Conservation (phyloP, 2,888 invertebrate species). For the Volucella inflata region DNA sequence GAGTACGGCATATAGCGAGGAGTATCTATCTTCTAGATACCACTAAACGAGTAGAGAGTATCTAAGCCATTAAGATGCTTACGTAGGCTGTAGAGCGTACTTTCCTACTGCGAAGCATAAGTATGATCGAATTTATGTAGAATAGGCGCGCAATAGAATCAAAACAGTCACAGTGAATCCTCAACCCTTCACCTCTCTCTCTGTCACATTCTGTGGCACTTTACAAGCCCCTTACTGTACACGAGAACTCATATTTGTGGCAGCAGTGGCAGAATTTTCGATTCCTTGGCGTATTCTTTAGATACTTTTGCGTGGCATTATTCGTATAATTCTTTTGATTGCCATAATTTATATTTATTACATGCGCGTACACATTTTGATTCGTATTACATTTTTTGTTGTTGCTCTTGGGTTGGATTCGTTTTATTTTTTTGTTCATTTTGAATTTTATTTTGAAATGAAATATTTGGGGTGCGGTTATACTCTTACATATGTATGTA, state of each 20-base stretch:
- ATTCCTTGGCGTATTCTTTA: slow-evolving; percentile 68
- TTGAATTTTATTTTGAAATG: slow-evolving; percentile 57
- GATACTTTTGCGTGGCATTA: slow-evolving; percentile 74
- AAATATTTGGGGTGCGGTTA: slow-evolving; percentile 61
- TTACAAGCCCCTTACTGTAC: slow-evolving; percentile 1
- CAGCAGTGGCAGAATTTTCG: slow-evolving; percentile 36
- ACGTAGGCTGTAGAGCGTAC: slow-evolving; percentile 28
- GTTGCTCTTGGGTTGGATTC: slow-evolving; percentile 42
- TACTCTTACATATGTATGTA: background rate
- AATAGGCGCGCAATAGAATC: slow-evolving; percentile 63
- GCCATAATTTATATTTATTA: slow-evolving; percentile 75
- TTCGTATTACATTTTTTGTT: slow-evolving; percentile 69
- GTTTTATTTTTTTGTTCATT: slow-evolving; percentile 13
- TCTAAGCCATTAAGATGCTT: slow-evolving; percentile 63
- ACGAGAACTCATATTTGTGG: slow-evolving; percentile 10
- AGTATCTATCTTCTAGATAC: slow-evolving; percentile 29
- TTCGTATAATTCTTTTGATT: slow-evolving; percentile 67
- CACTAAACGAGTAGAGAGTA: slow-evolving; percentile 43
- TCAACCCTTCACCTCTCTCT: slow-evolving; percentile 21
- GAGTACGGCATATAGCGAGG: background rate
- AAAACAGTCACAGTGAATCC: slow-evolving; percentile 14
- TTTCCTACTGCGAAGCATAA: slow-evolving; percentile 45
- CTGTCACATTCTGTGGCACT: slow-evolving; percentile 26
- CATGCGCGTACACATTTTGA: slow-evolving; percentile 71
- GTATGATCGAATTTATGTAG: slow-evolving; percentile 55